Base-by-base conservation (phyloP, 2,113 vertebrate genomes). In the Hyla sarda region DNA sequence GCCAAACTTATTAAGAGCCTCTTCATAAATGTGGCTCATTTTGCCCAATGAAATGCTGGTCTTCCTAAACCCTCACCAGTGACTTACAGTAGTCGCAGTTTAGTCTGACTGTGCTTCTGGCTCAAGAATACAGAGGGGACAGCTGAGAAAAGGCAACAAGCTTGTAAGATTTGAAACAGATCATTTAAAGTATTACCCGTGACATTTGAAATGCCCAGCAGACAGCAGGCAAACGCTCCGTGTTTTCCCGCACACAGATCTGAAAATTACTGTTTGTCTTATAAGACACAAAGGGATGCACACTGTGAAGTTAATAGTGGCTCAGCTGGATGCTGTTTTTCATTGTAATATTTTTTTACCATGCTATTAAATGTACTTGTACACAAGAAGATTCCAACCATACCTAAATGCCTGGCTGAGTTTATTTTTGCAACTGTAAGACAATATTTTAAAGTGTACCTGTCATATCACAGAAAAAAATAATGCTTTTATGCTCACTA, bases 251-350 rank as follows among this genome's bases (percentile, higher is more conserved):
- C 30, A 67, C 47, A 78, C 0, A 28, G 83, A 67, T 65, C 56
- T 52, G 30, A 34, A 79, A 79, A 85, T 85, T 67, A 79, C 60
- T n/a, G 23, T 78, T 78, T 52, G 74, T 65, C 58, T 54, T 85
- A 23, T 7, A 54, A 78, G 60, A 85, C 28, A 77, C 73, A 77
- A 85, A 47, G 10, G 54, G 41, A 78, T 25, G 45, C 83, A 52
- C 56, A 52, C 74, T 78, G 83, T 37, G 83, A 78, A 67, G 47
- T 45, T 85, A 85, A 85, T 85, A 85, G 50, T 41, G 78, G 37
- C 74, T 52, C 74, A 21, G 60, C 74, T n/a, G 74, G 74, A 65
- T n/a, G 48, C 60, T 34, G 72, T 78, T 62, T 69, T 65, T 60
- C 47, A 67, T 69, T 78, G 83, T 85, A 69, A 85, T 69, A 65